These are phyloP conservation scores for Harpalus rubripes DNA, from an alignment of 2,888 invertebrate genomes.

Conservation along the genomic window DNA sequence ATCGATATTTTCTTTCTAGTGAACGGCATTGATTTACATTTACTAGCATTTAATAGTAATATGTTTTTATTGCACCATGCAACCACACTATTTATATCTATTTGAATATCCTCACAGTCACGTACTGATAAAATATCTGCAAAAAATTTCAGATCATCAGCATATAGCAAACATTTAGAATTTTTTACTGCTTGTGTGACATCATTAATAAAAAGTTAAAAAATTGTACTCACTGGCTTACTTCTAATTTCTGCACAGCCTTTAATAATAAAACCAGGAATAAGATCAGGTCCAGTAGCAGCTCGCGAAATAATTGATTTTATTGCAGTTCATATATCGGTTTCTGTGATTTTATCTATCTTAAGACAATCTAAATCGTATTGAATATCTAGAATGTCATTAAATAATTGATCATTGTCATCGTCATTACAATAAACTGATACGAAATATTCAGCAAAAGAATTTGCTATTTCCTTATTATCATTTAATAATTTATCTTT, in stretches of 20 bases:
- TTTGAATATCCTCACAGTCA: too few species aligned
- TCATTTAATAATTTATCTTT: not conserved
- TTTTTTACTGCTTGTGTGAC: too few species aligned
- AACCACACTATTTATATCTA: too few species aligned
- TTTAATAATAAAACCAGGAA: slow-evolving; percentile 25
- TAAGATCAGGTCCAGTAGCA: slow-evolving; percentile 14
- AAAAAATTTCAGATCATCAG: too few species aligned
- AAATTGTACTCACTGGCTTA: slow-evolving; percentile 1
- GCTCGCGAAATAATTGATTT: slow-evolving; percentile 4
- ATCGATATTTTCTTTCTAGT: too few species aligned
- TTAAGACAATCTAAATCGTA: not conserved
- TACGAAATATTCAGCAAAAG: not conserved
- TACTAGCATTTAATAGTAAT: too few species aligned
- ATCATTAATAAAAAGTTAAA: too few species aligned
- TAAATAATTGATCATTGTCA: slow-evolving; percentile 5
- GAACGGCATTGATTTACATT: too few species aligned
- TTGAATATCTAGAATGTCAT: not conserved
- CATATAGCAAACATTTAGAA: too few species aligned
- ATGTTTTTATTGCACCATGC: too few species aligned
- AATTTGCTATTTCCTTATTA: slow-evolving; percentile 9
- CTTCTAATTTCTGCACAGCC: not conserved
- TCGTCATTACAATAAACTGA: not conserved
- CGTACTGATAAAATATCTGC: too few species aligned
- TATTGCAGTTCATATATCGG: not conserved
- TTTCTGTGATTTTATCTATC: not conserved